Evolutionary conservation across 2,888 invertebrate species (phyloP).

Genomic region (Xanthorhoe spadicearia): DNA sequence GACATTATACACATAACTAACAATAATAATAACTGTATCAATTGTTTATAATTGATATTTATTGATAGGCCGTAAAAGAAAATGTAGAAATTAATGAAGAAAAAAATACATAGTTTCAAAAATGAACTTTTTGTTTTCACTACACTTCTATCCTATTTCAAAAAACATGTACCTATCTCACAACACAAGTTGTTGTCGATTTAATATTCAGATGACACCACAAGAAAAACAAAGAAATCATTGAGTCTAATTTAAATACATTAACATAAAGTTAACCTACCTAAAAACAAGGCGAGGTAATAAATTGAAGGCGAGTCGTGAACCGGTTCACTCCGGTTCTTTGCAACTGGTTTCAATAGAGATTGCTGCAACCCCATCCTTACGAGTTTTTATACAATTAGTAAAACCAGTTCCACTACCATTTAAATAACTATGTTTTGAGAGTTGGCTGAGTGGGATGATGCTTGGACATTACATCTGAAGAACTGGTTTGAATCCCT

Average conservation of each 20-base stretch:
- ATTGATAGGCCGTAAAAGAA: conserved; percentile 81
- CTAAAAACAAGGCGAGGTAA: conserved; percentile 58
- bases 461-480: too few species aligned
- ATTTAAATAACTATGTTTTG: conserved; percentile 35
- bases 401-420: conserved; percentile 44
- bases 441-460: too few species aligned
- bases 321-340: conserved; percentile 51
- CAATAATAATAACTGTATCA: conserved; percentile 79
- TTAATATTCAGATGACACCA: conserved; percentile 52
- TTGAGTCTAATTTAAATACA: conserved; percentile 59
- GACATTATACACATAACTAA: conserved; percentile 76
- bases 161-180: conserved; percentile 1
- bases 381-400: conserved; percentile 47
- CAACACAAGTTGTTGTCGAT: conserved; percentile 36
- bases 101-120: conserved; percentile 83
- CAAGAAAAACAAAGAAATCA: conserved; percentile 58
- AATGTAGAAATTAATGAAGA: conserved; percentile 81
- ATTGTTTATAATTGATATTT: conserved; percentile 83
- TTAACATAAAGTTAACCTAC: conserved; percentile 63
- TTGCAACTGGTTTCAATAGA: conserved; percentile 51
- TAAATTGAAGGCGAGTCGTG: conserved; percentile 55
- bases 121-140: conserved; percentile 71
- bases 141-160: conserved; percentile 38
- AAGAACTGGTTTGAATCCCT: too few species aligned
- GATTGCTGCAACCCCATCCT: conserved; percentile 65